A percentile compares a stretch with the other conserved stretches of the same genome.
Evolutionary conservation across 1,140 invertebrate species (phyloP).

Genomic region (Drepana arcuata): DNA sequence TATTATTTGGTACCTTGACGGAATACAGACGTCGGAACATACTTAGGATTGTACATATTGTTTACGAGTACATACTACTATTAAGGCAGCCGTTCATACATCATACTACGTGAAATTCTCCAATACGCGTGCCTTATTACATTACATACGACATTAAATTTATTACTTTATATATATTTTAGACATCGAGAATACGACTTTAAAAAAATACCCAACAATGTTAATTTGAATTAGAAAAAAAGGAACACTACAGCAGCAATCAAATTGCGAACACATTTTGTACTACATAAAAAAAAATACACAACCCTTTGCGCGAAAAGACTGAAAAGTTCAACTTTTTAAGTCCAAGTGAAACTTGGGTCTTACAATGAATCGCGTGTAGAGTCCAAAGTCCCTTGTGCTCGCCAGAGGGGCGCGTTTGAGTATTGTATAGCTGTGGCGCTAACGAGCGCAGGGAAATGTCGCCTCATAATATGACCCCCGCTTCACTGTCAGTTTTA

Average conservation of each 20-base stretch:
- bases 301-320: slow-evolving; percentile 71
- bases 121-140: slow-evolving; percentile 28
- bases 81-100: slow-evolving; percentile 38
- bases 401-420: no score
- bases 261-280: slow-evolving; percentile 71
- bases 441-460: not conserved
- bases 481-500: slow-evolving; percentile 52
- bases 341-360: slow-evolving; percentile 52
- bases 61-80: slow-evolving; percentile 29
- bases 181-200: slow-evolving; percentile 51
- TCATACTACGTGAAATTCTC: slow-evolving; percentile 22
- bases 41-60: slow-evolving; percentile 17
- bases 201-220: slow-evolving; percentile 57
- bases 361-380: slow-evolving; percentile 13
- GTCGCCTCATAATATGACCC: slow-evolving; percentile 15
- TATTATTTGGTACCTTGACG: slow-evolving; percentile 62
- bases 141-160: slow-evolving; percentile 12
- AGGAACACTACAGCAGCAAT: slow-evolving; percentile 70
- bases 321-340: slow-evolving; percentile 69
- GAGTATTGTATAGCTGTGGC: no score
- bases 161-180: slow-evolving; percentile 32
- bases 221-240: slow-evolving; percentile 56
- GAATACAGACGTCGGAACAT: slow-evolving; percentile 14
- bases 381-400: no score
- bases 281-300: slow-evolving; percentile 72